A percentile compares a stretch with the other conserved stretches of the same genome.
Evolutionary conservation across 2,113 vertebrate species (phyloP).

Genomic region (Apus apus): DNA sequence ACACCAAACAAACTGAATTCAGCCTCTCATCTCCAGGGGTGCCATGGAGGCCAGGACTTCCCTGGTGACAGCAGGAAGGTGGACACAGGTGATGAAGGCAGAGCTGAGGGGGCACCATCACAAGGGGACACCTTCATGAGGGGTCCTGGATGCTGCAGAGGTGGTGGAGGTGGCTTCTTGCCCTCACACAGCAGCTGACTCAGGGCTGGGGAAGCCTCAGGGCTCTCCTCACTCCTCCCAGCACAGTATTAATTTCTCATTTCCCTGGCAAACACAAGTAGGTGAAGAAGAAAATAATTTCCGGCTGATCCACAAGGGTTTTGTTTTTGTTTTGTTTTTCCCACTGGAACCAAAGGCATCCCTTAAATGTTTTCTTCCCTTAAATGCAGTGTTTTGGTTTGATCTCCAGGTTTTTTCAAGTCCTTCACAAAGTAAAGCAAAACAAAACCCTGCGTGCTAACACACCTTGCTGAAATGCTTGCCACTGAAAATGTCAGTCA

Average conservation of each 20-base stretch:
- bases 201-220: neutral
- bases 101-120: no score
- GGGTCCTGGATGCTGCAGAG: accelerated
- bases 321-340: neutral
- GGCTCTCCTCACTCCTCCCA: neutral
- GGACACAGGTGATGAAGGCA: accelerated
- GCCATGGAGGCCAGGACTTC: neutral
- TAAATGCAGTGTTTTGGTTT: neutral
- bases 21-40: neutral
- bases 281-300: neutral
- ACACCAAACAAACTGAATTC: neutral
- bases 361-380: neutral
- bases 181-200: accelerated
- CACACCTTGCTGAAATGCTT: neutral
- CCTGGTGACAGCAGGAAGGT: accelerated
- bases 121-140: accelerated
- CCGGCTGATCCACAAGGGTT: neutral
- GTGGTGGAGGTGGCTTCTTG: neutral
- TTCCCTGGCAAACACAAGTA: neutral
- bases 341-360: neutral
- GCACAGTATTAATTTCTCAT: neutral
- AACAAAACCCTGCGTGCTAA: accelerated
- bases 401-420: neutral
- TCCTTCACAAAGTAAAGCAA: neutral
- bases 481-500: neutral